Evolutionary conservation across 2,113 vertebrate species (phyloP).

Genomic region (Pseudorhombus dupliciocellatus): DNA sequence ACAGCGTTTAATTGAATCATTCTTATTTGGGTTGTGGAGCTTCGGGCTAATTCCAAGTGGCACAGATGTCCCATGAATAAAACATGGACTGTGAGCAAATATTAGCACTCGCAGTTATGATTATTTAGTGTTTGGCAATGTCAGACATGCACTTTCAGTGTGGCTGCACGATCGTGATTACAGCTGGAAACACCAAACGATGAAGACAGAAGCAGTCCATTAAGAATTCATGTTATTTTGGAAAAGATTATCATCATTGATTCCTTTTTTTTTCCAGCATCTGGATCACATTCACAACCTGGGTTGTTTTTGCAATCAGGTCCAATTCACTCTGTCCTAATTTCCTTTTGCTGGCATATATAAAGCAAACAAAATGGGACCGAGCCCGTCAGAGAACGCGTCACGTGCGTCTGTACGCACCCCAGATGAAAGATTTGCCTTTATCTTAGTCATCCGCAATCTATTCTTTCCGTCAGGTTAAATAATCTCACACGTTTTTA

Average conservation of each 20-base stretch:
- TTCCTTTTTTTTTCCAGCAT: conserved; percentile 3
- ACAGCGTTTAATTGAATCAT: conserved; percentile 65
- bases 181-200: conserved; percentile 43
- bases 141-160: conserved; percentile 46
- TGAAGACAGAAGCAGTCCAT: conserved; percentile 35
- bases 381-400: conserved; percentile 7
- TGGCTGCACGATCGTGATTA: conserved; percentile 42
- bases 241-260: conserved; percentile 37
- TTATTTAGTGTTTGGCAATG: conserved; percentile 62
- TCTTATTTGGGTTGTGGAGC: conserved; percentile 56
- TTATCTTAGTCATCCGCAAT: conserved; percentile 12
- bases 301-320: conserved; percentile 39
- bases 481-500: conserved; percentile 52
- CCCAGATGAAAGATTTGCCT: conserved; percentile 21
- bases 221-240: conserved; percentile 49
- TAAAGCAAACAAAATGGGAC: conserved; percentile 18
- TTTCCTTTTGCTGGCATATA: conserved; percentile 26
- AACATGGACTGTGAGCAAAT: conserved; percentile 65
- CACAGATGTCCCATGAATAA: conserved; percentile 77
- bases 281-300: conserved; percentile 25
- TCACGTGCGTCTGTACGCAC: not conserved
- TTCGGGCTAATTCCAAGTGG: conserved; percentile 60
- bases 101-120: conserved; percentile 60
- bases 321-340: conserved; percentile 34
- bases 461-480: conserved; percentile 47